Evolutionary conservation across 2,113 vertebrate genomes (phyloP).

Genomic region (Leptobrachium ailaonicum): DNA sequence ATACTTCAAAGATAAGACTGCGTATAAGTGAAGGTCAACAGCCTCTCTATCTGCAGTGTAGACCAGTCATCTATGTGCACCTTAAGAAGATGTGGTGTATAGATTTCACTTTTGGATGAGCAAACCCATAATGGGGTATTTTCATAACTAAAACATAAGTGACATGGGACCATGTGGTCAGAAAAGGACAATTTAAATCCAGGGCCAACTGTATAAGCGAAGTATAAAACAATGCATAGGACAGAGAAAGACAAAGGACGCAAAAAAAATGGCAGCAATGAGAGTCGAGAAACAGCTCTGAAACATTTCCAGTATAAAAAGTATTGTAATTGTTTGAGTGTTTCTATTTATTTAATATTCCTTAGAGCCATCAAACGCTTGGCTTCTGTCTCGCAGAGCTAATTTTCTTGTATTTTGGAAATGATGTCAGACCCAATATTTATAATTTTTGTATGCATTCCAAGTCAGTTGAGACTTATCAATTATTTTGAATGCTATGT

Average conservation of each 20-base stretch:
- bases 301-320: conserved; percentile 39
- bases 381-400: conserved; percentile 22
- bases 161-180: neutral
- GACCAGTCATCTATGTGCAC: too few relatives aligned
- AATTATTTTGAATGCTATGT: conserved; percentile 38
- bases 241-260: neutral
- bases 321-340: conserved; percentile 17
- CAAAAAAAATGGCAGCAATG: conserved; percentile 4
- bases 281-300: neutral
- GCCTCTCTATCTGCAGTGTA: too few relatives aligned
- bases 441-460: conserved; percentile 29
- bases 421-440: conserved; percentile 46
- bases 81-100: too few relatives aligned
- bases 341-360: conserved; percentile 39
- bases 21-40: too few relatives aligned
- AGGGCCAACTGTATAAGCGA: neutral
- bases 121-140: too few relatives aligned
- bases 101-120: too few relatives aligned
- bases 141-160: too few relatives aligned
- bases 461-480: conserved; percentile 33
- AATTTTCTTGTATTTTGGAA: conserved; percentile 40
- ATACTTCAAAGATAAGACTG: too few relatives aligned
- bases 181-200: neutral
- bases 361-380: conserved; percentile 13
- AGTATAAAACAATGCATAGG: neutral